A percentile compares a stretch with the other conserved stretches of the same genome.
phyloP scores from a whole-genome alignment of 2,888 invertebrate genomes.

The Mechanitis messenoides region DNA sequence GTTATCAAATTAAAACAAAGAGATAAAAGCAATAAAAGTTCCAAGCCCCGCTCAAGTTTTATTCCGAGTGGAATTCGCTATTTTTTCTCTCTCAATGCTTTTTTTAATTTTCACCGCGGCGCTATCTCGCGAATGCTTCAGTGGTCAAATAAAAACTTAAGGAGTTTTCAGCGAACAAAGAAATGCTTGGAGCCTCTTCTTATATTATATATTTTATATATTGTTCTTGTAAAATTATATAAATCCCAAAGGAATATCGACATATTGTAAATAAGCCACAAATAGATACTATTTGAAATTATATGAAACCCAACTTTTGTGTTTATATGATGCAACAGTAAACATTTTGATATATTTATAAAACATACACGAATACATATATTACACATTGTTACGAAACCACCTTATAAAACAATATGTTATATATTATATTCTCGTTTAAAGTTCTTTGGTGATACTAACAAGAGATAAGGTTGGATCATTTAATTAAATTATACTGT shows the following conservation, averaged over 20 bases:
- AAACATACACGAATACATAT: neutral
- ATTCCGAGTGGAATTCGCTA: conserved; percentile 39
- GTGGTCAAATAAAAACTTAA: conserved; percentile 77
- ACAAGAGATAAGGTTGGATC: neutral
- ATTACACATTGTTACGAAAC: no score
- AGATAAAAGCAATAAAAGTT: conserved; percentile 33
- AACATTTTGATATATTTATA: neutral
- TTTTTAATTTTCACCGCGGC: conserved; percentile 73
- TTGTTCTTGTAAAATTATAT: neutral
- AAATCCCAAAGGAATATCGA: no score
- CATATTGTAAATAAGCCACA: no score
- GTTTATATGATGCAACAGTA: neutral
- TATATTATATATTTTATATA: conserved; percentile 17
- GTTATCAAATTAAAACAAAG: conserved; percentile 10
- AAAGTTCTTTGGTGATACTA: no score
- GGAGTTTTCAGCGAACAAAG: conserved; percentile 61
- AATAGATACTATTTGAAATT: no score
- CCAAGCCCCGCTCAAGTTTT: conserved; percentile 39
- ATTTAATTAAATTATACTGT: neutral
- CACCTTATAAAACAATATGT: neutral
- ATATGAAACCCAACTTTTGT: neutral
- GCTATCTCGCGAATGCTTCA: conserved; percentile 76
- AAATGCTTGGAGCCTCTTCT: conserved; percentile 30
- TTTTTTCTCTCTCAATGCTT: conserved; percentile 51
- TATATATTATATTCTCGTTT: neutral